These are phyloP conservation scores for Operophtera brumata DNA, from an alignment of 2,888 invertebrate genomes.

Conservation along the genomic window DNA sequence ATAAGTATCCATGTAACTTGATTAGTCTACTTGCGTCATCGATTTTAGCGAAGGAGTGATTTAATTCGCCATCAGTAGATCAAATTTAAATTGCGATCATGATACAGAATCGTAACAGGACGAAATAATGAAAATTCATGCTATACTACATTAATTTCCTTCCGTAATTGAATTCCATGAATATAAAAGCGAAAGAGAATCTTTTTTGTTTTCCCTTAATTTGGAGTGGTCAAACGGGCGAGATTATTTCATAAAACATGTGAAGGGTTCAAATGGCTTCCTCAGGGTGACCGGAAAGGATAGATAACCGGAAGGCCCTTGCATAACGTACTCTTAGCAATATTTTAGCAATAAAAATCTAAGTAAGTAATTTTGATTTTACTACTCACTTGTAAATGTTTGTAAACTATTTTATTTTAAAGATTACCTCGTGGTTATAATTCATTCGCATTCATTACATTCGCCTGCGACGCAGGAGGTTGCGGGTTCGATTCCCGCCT, in stretches of 20 bases:
- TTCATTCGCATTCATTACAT: no score
- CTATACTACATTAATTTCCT: not conserved
- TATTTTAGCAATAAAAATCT: slow-evolving; percentile 24
- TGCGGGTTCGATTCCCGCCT: no score
- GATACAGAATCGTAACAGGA: not conserved
- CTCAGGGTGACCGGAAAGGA: slow-evolving; percentile 24
- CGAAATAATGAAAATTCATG: not conserved
- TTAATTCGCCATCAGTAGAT: not conserved
- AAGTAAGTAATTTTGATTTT: not conserved
- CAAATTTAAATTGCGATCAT: not conserved
- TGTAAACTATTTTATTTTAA: no score
- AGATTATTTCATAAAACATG: slow-evolving; percentile 42
- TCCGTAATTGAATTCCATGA: slow-evolving; percentile 1
- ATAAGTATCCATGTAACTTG: no score
- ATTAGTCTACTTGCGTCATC: no score
- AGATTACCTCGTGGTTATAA: no score
- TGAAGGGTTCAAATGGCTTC: slow-evolving; percentile 36
- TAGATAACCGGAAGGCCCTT: slow-evolving; percentile 33
- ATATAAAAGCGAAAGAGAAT: slow-evolving; percentile 6
- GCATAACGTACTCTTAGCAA: slow-evolving; percentile 24
- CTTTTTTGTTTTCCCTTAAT: slow-evolving; percentile 18
- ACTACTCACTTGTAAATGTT: not conserved
- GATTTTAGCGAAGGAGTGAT: no score
- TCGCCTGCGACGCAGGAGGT: no score
- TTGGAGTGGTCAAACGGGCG: slow-evolving; percentile 27